A percentile compares a stretch with the other conserved stretches of the same genome.
Evolutionary conservation across 53 echinoderm and acorn worm genomes (phyloP).

Genomic region (Glandiceps talaboti): DNA sequence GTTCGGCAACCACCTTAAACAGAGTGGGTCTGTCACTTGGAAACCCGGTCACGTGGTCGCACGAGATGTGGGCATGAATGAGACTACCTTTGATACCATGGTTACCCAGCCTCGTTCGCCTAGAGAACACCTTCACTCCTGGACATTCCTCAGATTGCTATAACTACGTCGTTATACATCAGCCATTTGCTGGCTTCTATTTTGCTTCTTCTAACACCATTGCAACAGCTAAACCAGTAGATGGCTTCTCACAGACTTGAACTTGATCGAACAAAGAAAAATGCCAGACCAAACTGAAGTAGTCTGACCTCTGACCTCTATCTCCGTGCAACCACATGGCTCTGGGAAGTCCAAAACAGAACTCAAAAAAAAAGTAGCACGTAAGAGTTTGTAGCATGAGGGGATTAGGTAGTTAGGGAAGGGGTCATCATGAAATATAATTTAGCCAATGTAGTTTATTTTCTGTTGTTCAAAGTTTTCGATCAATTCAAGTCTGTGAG

Average conservation of each 20-base stretch:
- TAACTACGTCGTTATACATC: background rate
- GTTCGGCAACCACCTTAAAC: background rate
- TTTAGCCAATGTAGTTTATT: background rate
- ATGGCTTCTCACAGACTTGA: background rate
- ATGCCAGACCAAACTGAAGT: background rate
- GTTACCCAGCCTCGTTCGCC: background rate
- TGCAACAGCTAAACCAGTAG: background rate
- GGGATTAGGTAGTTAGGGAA: background rate
- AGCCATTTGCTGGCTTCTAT: background rate
- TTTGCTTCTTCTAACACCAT: background rate
- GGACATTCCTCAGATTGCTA: background rate
- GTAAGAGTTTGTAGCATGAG: background rate
- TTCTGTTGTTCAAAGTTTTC: background rate
- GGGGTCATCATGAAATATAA: background rate
- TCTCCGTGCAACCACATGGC: background rate
- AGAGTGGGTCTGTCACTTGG: background rate
- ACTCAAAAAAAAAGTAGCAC: background rate
- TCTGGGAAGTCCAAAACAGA: background rate
- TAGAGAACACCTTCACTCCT: background rate
- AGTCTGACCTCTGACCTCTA: background rate
- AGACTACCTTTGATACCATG: background rate
- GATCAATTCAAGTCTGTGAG: background rate
- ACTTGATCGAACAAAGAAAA: background rate
- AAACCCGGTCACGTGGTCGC: conserved; percentile 1
- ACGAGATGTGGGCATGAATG: conserved; percentile 1